Base-by-base conservation (phyloP, 2,113 vertebrate species). In the Epinephelus fuscoguttatus region DNA sequence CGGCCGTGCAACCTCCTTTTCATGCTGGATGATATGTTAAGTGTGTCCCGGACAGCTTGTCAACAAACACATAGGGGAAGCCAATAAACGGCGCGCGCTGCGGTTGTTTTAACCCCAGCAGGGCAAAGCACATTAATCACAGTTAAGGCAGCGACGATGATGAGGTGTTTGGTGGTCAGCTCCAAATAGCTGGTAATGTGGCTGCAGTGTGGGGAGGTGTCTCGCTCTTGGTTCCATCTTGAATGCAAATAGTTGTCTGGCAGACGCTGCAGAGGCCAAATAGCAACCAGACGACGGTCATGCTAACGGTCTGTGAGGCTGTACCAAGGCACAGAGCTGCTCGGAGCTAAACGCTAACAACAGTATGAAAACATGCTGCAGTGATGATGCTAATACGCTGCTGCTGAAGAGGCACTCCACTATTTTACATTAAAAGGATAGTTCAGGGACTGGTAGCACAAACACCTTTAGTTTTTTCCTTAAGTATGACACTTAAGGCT, bases 41-140 rank as follows among this genome's bases (percentile, higher is more conserved):
- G 91, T 95, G 95, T 91, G 92, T 92, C 93, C 94, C 85, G 90
- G 96, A 96, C 95, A 96, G 94, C 92, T 95, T 97, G 96, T 97
- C 97, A 97, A 95, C 96, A 96, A 95, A 95, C 94, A 95, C 96
- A 92, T 95, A 60, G 75, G 81, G 84, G 82, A 88, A 88, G 92
- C 84, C 90, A 90, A 90, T 91, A 90, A 93, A 90, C 8, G 89
- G 75, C 79, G 70, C 45, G 25, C 71, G 81, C 75, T 93, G 93
- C 30, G 90, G 93, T 94, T 91, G 87, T 92, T 89, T 92, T 92
- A 95, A 93, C 94, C 93, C 92, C 85, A 69, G 57, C 55, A 87
- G 91, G 92, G 87, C 90, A 90, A 59, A 69, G 75, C 76, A 74
- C 94, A 95, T 95, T 93, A 89, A 95, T 95, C 95, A 95, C 80